Evolutionary conservation across 2,113 vertebrate species (phyloP), one percentile per base, ranked within the genome.

Genomic region (Stegostoma tigrinum): DNA sequence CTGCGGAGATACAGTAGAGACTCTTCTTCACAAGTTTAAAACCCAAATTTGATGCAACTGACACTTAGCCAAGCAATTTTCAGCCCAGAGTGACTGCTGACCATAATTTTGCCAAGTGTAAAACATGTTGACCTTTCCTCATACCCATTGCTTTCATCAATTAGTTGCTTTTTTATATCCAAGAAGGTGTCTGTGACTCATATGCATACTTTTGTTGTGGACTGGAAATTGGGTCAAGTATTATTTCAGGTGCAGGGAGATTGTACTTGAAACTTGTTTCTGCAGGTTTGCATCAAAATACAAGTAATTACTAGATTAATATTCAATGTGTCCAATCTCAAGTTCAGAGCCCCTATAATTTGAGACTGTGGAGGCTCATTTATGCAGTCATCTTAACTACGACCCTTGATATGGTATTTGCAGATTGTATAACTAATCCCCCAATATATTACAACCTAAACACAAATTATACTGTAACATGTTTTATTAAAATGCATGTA

Each of bases 401-500:
- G 61, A 93, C 64, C 61, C 7, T 38, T 66, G 89, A 93, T 38
- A n/a, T 93, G 61, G 34, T 23, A 38, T 93, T 61, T 42, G 17
- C 38, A 93, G 89, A 66, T 34, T 38, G 61, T 67, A 67, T 93
- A 67, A 93, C 61, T 19, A 42, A 19, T 66, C 61, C n/a, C n/a
- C 5, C 19, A 64, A 93, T 93, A 93, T 38, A 93, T 93, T 93
- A 23, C 61, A 91, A 93, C n/a, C 15, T 61, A 66, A 61, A 19
- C 14, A 6, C 61, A 93, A 93, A 93, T 93, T 66, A 93, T 67
- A 93, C 89, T 93, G 61, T 66, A 66, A 66, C 61, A 93, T 93
- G 61, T 93, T 66, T 93, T 93, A 93, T 93, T 93, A 93, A 93
- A 93, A 93, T 91, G 38, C 66, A n/a, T 93, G 61, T 93, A 64